These are phyloP conservation scores for Tolmerus cingulatus DNA, from an alignment of 2,888 invertebrate species.

Conservation along the genomic window DNA sequence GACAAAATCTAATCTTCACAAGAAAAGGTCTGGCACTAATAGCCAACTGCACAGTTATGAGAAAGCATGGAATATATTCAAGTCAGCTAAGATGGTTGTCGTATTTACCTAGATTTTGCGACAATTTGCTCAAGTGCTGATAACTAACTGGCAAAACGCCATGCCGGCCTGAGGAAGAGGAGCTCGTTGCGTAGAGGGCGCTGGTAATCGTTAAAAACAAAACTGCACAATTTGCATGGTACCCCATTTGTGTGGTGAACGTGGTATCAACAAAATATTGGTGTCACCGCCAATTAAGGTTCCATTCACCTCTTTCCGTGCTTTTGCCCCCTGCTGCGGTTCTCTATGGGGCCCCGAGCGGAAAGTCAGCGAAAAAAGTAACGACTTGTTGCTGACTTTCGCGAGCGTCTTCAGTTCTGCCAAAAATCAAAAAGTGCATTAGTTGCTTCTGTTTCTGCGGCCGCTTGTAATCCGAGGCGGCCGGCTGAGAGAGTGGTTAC, in stretches of 20 bases:
- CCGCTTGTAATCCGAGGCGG: background rate
- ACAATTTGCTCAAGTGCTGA: background rate
- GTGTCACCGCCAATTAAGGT: conserved; percentile 25
- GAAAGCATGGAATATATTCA: background rate
- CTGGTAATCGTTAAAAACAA: background rate
- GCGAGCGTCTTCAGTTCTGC: background rate
- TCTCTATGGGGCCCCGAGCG: background rate
- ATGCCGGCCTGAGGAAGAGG: background rate
- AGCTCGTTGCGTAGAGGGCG: background rate
- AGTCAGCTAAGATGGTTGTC: background rate
- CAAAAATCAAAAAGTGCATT: background rate
- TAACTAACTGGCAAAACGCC: background rate
- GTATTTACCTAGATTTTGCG: background rate
- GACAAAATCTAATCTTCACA: background rate
- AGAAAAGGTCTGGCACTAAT: background rate
- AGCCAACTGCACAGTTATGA: background rate
- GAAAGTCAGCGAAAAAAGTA: background rate
- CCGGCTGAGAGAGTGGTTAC: background rate
- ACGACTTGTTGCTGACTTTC: background rate
- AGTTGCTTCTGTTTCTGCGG: background rate
- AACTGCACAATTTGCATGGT: background rate
- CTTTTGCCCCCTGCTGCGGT: background rate
- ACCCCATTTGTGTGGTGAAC: background rate
- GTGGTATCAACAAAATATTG: background rate
- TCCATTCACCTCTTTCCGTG: conserved; percentile 4